Percentiles rank a stretch among this genome's conserved stretches.
These are phyloP conservation scores for Clarias gariepinus DNA, from an alignment of 2,113 vertebrate genomes.

Conservation along the genomic window DNA sequence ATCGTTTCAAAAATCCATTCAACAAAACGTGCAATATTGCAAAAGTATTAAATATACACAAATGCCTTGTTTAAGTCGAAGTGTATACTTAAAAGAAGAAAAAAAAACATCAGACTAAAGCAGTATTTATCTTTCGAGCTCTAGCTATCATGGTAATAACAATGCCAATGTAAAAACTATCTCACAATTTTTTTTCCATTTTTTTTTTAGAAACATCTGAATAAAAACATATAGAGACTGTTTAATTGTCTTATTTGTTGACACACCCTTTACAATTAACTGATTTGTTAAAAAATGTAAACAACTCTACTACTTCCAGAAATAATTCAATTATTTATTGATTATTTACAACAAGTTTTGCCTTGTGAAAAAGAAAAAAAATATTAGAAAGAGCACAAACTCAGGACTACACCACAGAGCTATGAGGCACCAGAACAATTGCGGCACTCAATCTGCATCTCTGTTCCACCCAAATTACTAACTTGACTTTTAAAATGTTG, in stretches of 20 bases:
- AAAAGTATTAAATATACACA: not conserved
- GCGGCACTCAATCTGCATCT: too few species aligned
- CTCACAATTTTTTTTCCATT: not conserved
- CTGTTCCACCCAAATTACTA: not conserved
- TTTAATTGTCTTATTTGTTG: not conserved
- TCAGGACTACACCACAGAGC: not conserved
- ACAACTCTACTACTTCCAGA: not conserved
- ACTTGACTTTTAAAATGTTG: not conserved
- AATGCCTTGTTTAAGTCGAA: not conserved
- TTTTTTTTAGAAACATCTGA: not conserved
- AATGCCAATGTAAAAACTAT: not conserved
- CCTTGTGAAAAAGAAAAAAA: not conserved
- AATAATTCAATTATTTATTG: too few species aligned
- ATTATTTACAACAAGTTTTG: not conserved
- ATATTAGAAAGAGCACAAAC: not conserved
- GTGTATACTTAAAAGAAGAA: not conserved
- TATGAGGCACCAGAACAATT: not conserved
- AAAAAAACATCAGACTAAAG: not conserved
- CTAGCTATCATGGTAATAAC: not conserved
- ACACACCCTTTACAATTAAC: not conserved
- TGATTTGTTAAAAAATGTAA: not conserved
- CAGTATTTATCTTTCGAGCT: not conserved
- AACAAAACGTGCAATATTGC: not conserved
- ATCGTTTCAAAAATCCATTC: not conserved
- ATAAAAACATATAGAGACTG: not conserved